Evolutionary conservation across 37 sponge, comb jelly and placozoan species (phyloP), one percentile per base, ranked within the genome.

Genomic region (Hormiphora californensis): DNA sequence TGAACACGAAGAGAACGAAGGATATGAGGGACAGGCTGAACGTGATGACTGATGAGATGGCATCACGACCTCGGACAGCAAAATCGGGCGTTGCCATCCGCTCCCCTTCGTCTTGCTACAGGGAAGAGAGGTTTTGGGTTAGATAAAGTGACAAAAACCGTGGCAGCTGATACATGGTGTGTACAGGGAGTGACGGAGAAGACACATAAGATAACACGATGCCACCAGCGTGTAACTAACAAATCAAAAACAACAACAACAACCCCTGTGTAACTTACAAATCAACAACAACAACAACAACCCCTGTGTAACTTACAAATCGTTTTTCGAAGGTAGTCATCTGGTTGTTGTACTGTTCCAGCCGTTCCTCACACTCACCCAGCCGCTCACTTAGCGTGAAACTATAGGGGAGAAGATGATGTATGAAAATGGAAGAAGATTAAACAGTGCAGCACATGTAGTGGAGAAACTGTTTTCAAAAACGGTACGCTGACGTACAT

Each of bases 341-440:
- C 81, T 73, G 40, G 46, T 73, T 43, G 28, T 73, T 73, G 81
- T 73, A 73, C 4, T 73, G 46, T n/a, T 73, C 81, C 11, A 73
- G 81, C 25, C 81, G 7, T 28, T 73, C 81, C 25, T 73, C 81
- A 3, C 40, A 43, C 44, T 73, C 81, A n/a, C 43, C 43, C 3
- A 73, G n/a, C 0, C 81, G 43, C 44, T 73, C 81, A 73, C 43
- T 46, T 1, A 46, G 43, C 12, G 81, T 43, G 46, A 43, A 73
- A 34, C 68, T 67, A 39, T 28, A 67, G 34, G 7, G 27, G 11
- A 8, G 12, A 9, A 17, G 53, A 17, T 17, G 9, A 49, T 17
- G 12, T 49, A 49, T 49, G 53, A 17, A 49, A 17, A 17, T 9
- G 15, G 53, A 49, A 49, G 9, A 15, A 15, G 53, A 17, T 9